Conservation (phyloP, 2,797 vertebrate species). For the Pitangus sulphuratus region DNA sequence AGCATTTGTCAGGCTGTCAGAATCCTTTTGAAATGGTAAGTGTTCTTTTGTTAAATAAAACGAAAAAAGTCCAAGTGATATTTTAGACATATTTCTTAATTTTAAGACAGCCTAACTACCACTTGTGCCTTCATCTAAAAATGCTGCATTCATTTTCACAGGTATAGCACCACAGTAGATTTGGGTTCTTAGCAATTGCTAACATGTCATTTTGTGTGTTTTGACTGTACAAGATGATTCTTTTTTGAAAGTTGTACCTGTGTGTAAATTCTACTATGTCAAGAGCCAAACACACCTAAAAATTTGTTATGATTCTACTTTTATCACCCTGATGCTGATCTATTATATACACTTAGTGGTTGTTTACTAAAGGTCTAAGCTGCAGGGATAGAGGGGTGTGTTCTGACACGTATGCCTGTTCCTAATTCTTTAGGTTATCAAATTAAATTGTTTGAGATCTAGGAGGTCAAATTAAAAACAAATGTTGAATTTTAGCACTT, state of each 20-base stretch:
- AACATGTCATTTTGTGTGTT: not conserved
- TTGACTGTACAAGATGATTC: not conserved
- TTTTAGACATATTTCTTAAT: not conserved
- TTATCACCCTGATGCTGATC: not conserved
- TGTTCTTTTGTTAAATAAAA: not conserved
- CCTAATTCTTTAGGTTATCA: not conserved
- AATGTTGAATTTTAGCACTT: not conserved
- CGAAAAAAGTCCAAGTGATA: not conserved
- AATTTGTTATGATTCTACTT: not conserved
- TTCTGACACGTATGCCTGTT: not conserved
- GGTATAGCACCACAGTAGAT: not conserved
- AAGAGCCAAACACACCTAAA: not conserved
- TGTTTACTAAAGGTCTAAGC: not conserved
- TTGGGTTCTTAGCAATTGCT: not conserved
- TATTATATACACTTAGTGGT: fast-evolving
- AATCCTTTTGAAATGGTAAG: not conserved
- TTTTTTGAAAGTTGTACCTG: not conserved
- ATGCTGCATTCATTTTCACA: not conserved
- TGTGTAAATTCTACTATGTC: not conserved
- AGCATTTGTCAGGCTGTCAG: not conserved
- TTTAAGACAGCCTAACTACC: constrained; percentile 3
- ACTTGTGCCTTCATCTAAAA: not conserved
- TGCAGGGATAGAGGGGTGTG: not conserved
- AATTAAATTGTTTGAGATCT: not conserved
- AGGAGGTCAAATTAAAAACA: not conserved